Percentiles rank a stretch among this genome's conserved stretches.
These are phyloP conservation scores for Gavialis gangeticus DNA, from an alignment of 2,113 vertebrate genomes.

Conservation along the genomic window DNA sequence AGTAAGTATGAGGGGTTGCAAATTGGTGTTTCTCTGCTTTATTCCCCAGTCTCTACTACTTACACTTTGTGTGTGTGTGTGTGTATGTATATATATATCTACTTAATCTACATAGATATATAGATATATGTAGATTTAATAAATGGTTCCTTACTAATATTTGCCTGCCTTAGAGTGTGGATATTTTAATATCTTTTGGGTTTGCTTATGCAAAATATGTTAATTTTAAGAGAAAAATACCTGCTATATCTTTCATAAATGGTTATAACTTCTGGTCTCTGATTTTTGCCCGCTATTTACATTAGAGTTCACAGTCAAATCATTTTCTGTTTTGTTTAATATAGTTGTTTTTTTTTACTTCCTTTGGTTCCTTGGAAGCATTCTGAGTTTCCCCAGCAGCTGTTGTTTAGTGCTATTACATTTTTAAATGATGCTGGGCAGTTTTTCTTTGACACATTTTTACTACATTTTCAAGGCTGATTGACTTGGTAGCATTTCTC, in stretches of 20 bases:
- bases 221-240: neutral
- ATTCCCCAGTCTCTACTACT: neutral
- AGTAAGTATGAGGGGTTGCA: neutral
- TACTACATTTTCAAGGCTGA: neutral
- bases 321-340: neutral
- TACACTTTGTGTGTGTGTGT: neutral
- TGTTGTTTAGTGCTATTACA: neutral
- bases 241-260: neutral
- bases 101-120: too few relatives aligned
- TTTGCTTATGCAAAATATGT: neutral
- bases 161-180: rapidly evolving
- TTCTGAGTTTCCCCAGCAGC: neutral
- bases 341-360: neutral
- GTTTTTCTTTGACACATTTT: neutral
- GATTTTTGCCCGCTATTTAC: neutral
- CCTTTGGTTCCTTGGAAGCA: neutral
- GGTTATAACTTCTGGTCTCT: neutral
- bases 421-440: neutral
- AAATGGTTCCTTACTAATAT: neutral
- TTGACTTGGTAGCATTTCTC: neutral
- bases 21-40: neutral
- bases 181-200: neutral
- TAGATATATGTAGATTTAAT: neutral
- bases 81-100: neutral
- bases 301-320: neutral